A percentile compares a stretch with the other conserved stretches of the same genome.
phyloP scores from a whole-genome alignment of 2,113 vertebrate species.

The Nannobrachium achirus region DNA sequence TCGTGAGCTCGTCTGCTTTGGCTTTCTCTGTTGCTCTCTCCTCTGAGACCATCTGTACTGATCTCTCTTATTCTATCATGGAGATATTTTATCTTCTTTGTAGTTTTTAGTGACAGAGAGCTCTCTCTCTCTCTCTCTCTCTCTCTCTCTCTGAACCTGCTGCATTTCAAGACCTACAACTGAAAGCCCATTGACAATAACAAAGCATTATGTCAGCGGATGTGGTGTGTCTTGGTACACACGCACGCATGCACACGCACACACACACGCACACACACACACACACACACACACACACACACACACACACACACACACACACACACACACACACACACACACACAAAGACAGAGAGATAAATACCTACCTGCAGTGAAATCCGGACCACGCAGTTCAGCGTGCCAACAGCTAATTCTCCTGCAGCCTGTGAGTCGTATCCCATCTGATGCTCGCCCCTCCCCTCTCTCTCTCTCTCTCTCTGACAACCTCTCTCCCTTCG shows the following conservation, averaged over 20 bases:
- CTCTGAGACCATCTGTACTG: background rate
- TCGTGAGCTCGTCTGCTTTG: background rate
- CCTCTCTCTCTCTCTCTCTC: conserved; percentile 6
- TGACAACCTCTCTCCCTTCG: background rate
- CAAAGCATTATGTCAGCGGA: too few relatives aligned
- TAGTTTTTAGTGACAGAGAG: background rate
- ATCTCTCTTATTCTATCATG: background rate
- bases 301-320: conserved; percentile 4
- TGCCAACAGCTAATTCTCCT: conserved; percentile 28
- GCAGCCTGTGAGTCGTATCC: conserved; percentile 33
- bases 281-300: background rate
- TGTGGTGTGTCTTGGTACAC: background rate
- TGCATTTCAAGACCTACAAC: background rate
- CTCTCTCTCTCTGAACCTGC: background rate
- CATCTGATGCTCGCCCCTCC: conserved; percentile 1
- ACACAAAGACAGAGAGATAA: background rate
- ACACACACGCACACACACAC: background rate
- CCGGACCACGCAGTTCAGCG: conserved; percentile 23
- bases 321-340: conserved; percentile 9
- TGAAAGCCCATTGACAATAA: background rate
- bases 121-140: conserved; percentile 9
- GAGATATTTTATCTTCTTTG: background rate
- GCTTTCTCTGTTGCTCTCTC: conserved; percentile 15
- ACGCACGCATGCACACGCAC: background rate
- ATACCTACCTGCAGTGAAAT: conserved; percentile 46